Evolutionary conservation across 2,888 invertebrate species (phyloP).

Genomic region (Zygaena filipendulae): DNA sequence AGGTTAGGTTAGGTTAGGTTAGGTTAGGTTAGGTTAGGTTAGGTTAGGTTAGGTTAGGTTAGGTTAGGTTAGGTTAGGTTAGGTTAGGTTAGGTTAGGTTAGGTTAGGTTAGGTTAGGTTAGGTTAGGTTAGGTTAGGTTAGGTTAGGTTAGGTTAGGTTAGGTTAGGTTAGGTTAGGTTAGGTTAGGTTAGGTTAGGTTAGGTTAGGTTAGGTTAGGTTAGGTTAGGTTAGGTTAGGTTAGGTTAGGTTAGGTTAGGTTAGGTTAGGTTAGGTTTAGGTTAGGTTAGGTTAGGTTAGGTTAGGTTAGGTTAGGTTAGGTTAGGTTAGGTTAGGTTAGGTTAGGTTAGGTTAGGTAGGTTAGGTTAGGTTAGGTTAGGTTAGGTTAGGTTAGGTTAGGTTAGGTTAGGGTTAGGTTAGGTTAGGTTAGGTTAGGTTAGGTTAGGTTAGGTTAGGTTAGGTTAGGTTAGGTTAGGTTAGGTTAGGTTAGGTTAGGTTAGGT

Average conservation of each 20-base stretch:
- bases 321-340: constrained; percentile 5
- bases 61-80: constrained; percentile 12
- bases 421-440: constrained; percentile 5
- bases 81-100: constrained; percentile 11
- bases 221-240: constrained; percentile 9
- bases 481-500: constrained; percentile 5
- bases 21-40: constrained; percentile 12
- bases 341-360: constrained; percentile 5
- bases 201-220: constrained; percentile 9
- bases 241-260: constrained; percentile 8
- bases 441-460: constrained; percentile 5
- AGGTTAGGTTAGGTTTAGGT: constrained; percentile 8
- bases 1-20: constrained; percentile 12
- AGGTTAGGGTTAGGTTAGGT: constrained; percentile 6
- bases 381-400: constrained; percentile 5
- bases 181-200: constrained; percentile 6
- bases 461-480: constrained; percentile 5
- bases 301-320: constrained; percentile 8
- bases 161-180: constrained; percentile 3
- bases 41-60: constrained; percentile 12
- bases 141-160: constrained; percentile 3
- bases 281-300: constrained; percentile 7
- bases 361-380: constrained; percentile 5
- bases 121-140: constrained; percentile 2
- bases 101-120: constrained; percentile 5